Evolutionary conservation across 2,888 invertebrate genomes (phyloP).

Genomic region (Mayetiola destructor): DNA sequence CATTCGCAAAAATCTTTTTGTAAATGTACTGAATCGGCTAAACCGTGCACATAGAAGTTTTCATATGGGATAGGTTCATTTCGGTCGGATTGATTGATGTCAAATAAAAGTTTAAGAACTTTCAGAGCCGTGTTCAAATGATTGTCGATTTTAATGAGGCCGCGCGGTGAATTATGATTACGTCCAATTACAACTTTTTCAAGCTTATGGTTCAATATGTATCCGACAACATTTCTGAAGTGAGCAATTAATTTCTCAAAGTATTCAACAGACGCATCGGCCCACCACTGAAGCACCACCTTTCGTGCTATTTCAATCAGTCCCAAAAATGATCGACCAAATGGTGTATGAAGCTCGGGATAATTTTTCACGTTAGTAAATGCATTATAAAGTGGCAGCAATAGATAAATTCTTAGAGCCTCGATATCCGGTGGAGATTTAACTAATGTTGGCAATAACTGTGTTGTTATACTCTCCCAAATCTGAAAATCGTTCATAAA

Average conservation of each 20-base stretch:
- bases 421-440: conserved; percentile 74
- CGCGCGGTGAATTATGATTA: not conserved
- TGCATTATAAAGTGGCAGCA: conserved; percentile 71
- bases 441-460: conserved; percentile 50
- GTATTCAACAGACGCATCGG: conserved; percentile 46
- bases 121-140: conserved; percentile 25
- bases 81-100: conserved; percentile 53
- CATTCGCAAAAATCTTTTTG: conserved; percentile 69
- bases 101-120: conserved; percentile 44
- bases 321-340: conserved; percentile 52
- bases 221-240: conserved; percentile 56
- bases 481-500: too few species aligned
- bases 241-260: conserved; percentile 61
- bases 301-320: conserved; percentile 52
- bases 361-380: conserved; percentile 64
- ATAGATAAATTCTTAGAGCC: conserved; percentile 65
- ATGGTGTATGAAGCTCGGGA: conserved; percentile 50
- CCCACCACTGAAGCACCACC: conserved; percentile 64
- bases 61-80: conserved; percentile 52
- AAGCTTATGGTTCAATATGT: conserved; percentile 37
- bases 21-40: conserved; percentile 66
- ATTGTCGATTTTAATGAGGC: conserved; percentile 26
- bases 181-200: not conserved
- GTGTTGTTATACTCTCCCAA: conserved; percentile 52
- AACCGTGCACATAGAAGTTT: conserved; percentile 70